These are phyloP conservation scores for Ephestia elutella DNA, from an alignment of 1,140 invertebrate genomes.

Conservation along the genomic window DNA sequence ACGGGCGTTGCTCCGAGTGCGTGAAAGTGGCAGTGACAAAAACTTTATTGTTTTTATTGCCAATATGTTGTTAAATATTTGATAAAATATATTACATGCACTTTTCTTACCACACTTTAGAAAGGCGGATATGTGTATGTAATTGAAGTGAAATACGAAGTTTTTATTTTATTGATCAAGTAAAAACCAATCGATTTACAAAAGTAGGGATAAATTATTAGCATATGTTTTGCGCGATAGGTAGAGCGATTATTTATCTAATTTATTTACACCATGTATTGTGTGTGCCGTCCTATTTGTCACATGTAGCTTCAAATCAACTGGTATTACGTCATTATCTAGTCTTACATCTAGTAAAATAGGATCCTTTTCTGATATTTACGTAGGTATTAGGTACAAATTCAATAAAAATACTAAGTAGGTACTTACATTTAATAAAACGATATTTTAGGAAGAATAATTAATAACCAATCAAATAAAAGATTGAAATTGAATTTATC, in stretches of 20 bases:
- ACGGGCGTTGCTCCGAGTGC: not conserved
- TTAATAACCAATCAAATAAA: no score
- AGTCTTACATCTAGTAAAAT: conserved; percentile 10
- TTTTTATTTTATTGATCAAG: no score
- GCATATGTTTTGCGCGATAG: not conserved
- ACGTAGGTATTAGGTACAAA: no score
- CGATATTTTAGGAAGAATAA: no score
- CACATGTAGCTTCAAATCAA: not conserved
- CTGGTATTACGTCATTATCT: conserved; percentile 8
- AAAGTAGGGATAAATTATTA: not conserved
- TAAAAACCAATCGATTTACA: no score
- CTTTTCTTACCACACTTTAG: not conserved
- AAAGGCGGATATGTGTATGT: not conserved
- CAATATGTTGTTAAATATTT: no score
- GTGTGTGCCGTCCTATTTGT: not conserved
- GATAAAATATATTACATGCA: not conserved
- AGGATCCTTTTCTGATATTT: not conserved
- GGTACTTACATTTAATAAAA: no score
- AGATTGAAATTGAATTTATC: no score
- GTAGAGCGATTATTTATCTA: not conserved
- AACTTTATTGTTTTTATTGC: conserved; percentile 25
- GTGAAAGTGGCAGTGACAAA: conserved; percentile 43
- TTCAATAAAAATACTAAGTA: no score
- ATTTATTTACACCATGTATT: not conserved
- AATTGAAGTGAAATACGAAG: not conserved